These are phyloP conservation scores for Hypocryptadius cinnamomeus DNA, from an alignment of 2,113 vertebrate genomes.

Conservation along the genomic window DNA sequence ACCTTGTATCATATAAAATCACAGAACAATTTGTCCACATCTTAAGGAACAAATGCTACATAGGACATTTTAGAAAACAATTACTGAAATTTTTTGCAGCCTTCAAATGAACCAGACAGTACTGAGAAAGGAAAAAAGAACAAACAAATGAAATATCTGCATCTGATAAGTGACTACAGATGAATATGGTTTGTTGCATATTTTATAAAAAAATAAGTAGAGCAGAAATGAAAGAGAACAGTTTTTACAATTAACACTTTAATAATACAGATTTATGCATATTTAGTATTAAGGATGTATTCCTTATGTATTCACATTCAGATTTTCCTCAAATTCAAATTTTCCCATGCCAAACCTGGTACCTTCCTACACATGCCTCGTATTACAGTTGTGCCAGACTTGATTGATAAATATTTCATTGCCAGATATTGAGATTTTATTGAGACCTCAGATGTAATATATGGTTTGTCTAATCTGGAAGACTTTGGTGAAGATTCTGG, in stretches of 20 bases:
- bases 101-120: neutral
- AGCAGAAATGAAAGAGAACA: neutral
- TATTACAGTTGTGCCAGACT: neutral
- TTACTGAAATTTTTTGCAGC: neutral
- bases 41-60: neutral
- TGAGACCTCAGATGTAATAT: neutral
- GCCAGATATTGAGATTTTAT: neutral
- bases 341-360: neutral
- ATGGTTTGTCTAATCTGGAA: neutral
- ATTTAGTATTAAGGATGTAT: neutral
- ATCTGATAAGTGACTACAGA: neutral
- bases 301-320: neutral
- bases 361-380: accelerated
- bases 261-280: neutral
- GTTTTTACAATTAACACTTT: neutral
- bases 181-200: neutral
- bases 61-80: neutral
- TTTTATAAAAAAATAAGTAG: neutral
- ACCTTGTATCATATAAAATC: neutral
- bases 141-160: neutral
- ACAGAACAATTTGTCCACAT: neutral
- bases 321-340: neutral
- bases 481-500: neutral
- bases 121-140: neutral
- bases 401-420: neutral